phyloP scores from a whole-genome alignment of 2,888 invertebrate genomes.

The Ypsolopha sequella region DNA sequence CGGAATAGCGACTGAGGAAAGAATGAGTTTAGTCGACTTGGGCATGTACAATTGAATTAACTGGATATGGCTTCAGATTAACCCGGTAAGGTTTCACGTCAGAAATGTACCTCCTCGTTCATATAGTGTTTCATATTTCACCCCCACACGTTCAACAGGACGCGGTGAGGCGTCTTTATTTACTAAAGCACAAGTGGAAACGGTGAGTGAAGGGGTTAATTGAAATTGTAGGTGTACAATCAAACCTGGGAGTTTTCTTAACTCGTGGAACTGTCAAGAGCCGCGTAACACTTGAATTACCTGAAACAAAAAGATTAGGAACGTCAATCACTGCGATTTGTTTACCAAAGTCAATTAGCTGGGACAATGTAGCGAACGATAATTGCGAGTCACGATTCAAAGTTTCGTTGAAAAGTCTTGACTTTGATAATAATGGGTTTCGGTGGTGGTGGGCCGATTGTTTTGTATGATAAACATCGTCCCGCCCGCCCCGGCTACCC shows the following conservation, averaged over 20 bases:
- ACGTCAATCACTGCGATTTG: conserved; percentile 51
- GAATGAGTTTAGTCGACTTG: conserved; percentile 42
- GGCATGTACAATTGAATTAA: conserved; percentile 65
- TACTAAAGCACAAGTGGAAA: not conserved
- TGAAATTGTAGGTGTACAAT: not conserved
- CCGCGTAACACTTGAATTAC: conserved; percentile 27
- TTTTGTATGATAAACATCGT: conserved; percentile 68
- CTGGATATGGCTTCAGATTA: conserved; percentile 64
- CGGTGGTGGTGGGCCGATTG: conserved; percentile 43
- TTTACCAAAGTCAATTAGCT: conserved; percentile 51
- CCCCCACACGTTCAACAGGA: conserved; percentile 12
- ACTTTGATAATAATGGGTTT: conserved; percentile 65
- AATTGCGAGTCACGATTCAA: conserved; percentile 64
- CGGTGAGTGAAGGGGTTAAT: not conserved
- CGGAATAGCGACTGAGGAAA: conserved; percentile 30
- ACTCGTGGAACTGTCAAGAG: not conserved
- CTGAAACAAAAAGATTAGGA: conserved; percentile 57
- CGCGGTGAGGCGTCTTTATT: not conserved
- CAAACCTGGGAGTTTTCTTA: not conserved
- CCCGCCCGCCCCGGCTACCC: conserved; percentile 47
- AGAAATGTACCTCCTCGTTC: no score
- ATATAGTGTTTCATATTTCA: conserved; percentile 54
- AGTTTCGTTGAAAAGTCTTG: conserved; percentile 60
- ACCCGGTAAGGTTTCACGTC: conserved; percentile 54
- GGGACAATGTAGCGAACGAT: conserved; percentile 59